Conservation (phyloP, 2,113 vertebrate species). For the Peucedramus taeniatus region DNA sequence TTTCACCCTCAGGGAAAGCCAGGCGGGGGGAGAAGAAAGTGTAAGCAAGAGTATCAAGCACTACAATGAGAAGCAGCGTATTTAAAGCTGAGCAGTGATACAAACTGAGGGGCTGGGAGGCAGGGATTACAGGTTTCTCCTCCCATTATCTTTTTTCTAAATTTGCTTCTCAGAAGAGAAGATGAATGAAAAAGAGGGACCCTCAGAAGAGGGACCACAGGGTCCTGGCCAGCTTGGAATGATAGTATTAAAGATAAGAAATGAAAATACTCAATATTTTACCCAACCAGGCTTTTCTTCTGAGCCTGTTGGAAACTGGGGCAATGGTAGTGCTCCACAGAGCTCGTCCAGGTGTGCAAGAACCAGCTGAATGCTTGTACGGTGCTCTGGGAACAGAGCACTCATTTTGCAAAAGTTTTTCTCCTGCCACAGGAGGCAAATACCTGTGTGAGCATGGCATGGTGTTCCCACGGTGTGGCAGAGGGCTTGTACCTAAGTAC, state of each 20-base stretch:
- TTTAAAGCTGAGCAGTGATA: background rate
- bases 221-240: background rate
- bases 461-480: background rate
- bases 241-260: background rate
- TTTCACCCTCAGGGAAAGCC: background rate
- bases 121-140: background rate
- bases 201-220: background rate
- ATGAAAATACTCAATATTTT: background rate
- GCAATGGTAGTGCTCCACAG: background rate
- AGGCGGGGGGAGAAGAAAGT: background rate
- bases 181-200: background rate
- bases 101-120: background rate
- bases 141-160: background rate
- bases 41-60: background rate
- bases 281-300: background rate
- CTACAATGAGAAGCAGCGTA: background rate
- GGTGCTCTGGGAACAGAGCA: background rate
- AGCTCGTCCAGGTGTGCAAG: background rate
- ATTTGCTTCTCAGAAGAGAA: background rate
- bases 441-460: too few relatives aligned
- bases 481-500: background rate
- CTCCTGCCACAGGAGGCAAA: background rate
- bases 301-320: background rate
- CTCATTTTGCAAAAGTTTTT: background rate
- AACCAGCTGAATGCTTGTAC: rapidly evolving